These are phyloP conservation scores for Branchellion lobata DNA, from an alignment of 2,888 invertebrate genomes.

Conservation along the genomic window DNA sequence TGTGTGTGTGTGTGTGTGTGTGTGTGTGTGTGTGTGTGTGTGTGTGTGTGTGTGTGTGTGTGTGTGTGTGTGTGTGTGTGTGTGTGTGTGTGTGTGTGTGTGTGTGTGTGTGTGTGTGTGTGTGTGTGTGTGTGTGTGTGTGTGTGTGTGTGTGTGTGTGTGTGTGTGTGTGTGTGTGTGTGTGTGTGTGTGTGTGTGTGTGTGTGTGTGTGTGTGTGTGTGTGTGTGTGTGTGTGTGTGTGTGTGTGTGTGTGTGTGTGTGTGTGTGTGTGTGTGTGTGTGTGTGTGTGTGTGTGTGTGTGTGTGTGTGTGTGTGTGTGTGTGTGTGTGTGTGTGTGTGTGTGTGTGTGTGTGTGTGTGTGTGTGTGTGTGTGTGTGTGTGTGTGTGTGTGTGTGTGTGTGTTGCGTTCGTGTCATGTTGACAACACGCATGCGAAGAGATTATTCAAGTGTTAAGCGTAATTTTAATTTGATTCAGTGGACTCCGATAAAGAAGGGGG, in stretches of 20 bases:
- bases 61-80: conserved; percentile 17
- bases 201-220: conserved; percentile 27
- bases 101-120: conserved; percentile 12
- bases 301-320: conserved; percentile 13
- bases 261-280: neutral
- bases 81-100: conserved; percentile 20
- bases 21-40: no score
- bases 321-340: conserved; percentile 15
- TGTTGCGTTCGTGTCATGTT: no score
- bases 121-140: no score
- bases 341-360: conserved; percentile 12
- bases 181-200: conserved; percentile 16
- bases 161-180: no score
- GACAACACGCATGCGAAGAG: no score
- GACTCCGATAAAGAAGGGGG: no score
- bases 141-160: no score
- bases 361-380: no score
- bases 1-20: no score
- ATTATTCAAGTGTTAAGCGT: no score
- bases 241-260: conserved; percentile 14
- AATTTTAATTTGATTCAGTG: no score
- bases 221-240: conserved; percentile 12
- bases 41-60: neutral
- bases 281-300: neutral
- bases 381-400: no score